phyloP scores from a whole-genome alignment of 2,113 vertebrate species.

The Limanda limanda region DNA sequence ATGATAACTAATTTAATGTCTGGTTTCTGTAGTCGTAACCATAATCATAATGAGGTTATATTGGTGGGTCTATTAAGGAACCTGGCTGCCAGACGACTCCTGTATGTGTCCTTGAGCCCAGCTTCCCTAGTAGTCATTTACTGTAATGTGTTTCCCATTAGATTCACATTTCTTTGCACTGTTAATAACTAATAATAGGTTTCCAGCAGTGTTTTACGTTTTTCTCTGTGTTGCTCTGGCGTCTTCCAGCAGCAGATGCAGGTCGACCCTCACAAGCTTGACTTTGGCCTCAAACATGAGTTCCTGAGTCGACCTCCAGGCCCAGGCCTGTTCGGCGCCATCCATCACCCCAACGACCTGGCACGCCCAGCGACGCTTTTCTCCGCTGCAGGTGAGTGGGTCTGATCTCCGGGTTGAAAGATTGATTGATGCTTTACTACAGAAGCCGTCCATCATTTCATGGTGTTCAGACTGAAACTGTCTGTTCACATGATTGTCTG shows the following conservation, averaged over 20 bases:
- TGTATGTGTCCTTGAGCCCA: no score
- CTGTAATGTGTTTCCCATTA: no score
- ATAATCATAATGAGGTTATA: no score
- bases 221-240: constrained; percentile 59
- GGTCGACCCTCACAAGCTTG: constrained; percentile 97
- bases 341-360: constrained; percentile 95
- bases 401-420: not conserved
- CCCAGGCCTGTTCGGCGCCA: constrained; percentile 93
- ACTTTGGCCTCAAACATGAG: constrained; percentile 97
- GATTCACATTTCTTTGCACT: not conserved
- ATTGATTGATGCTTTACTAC: not conserved
- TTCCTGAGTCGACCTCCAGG: constrained; percentile 95
- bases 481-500: not conserved
- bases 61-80: no score
- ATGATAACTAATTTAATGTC: not conserved
- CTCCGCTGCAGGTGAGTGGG: constrained; percentile 90
- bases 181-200: not conserved
- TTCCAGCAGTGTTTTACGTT: constrained; percentile 45
- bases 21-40: not conserved
- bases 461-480: not conserved
- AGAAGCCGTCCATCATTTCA: not conserved
- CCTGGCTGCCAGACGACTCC: no score
- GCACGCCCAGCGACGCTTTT: constrained; percentile 95
- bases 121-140: no score
- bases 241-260: constrained; percentile 97